Percentiles rank a stretch among this genome's conserved stretches.
These are phyloP conservation scores for Ips typographus DNA, from an alignment of 1,140 invertebrate species.

Conservation along the genomic window DNA sequence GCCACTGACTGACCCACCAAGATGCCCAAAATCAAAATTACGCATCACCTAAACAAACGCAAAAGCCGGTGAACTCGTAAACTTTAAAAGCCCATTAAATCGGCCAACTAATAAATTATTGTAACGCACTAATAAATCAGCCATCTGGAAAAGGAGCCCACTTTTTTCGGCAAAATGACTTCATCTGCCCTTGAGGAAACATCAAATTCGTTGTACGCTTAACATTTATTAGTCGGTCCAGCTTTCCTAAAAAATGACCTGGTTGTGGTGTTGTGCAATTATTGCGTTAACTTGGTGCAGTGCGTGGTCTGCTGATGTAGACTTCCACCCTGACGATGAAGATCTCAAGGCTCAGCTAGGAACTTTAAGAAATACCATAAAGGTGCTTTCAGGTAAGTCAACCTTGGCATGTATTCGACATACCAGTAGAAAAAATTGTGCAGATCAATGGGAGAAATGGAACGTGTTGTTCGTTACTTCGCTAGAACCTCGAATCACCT, in stretches of 20 bases:
- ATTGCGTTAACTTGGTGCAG: too few relatives aligned
- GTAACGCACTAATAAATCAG: conserved; percentile 10
- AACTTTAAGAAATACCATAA: conserved; percentile 36
- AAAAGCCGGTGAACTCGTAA: conserved; percentile 18
- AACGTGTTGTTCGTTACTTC: conserved; percentile 50
- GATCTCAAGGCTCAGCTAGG: conserved; percentile 7
- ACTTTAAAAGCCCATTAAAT: conserved; percentile 11
- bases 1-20: too few relatives aligned
- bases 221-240: neutral
- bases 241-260: neutral
- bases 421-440: neutral
- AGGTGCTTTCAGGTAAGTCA: conserved; percentile 36
- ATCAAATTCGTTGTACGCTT: neutral
- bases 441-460: conserved; percentile 51
- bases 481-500: conserved; percentile 49
- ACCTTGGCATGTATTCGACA: neutral
- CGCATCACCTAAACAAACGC: conserved; percentile 23
- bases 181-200: conserved; percentile 16
- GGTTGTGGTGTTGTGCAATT: too few relatives aligned
- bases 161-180: conserved; percentile 6
- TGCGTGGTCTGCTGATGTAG: too few relatives aligned
- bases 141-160: conserved; percentile 19
- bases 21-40: neutral
- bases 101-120: conserved; percentile 1
- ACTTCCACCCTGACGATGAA: neutral